Evolutionary conservation across 2,888 invertebrate genomes (phyloP).

Genomic region (Onchidella celtica): DNA sequence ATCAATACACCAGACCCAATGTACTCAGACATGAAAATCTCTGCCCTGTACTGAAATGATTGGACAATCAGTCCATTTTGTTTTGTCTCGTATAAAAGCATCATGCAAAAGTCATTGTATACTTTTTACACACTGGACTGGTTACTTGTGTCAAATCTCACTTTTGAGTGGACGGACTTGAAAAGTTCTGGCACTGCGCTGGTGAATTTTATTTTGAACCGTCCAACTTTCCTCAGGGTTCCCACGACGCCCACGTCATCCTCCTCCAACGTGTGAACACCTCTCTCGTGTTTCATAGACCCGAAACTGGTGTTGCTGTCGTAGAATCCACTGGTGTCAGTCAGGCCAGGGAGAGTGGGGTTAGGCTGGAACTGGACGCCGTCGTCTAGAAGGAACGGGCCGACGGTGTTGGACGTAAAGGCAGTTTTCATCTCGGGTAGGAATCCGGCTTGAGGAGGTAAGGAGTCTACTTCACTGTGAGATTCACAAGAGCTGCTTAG

Average conservation of each 20-base stretch:
- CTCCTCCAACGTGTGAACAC: neutral
- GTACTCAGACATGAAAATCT: no score
- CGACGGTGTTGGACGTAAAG: neutral
- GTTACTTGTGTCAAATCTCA: slow-evolving; percentile 23
- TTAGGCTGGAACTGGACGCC: neutral
- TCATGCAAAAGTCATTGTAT: no score
- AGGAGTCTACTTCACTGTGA: neutral
- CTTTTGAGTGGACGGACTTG: neutral
- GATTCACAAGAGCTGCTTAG: neutral
- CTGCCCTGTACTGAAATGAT: no score
- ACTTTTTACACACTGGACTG: slow-evolving; percentile 1
- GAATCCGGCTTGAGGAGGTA: neutral
- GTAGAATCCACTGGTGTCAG: neutral
- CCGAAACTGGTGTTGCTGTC: slow-evolving; percentile 8
- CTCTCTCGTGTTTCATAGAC: slow-evolving; percentile 17
- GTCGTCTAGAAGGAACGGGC: neutral
- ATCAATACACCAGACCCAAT: no score
- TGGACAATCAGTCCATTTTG: no score
- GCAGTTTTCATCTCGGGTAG: neutral
- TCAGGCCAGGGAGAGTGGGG: slow-evolving; percentile 5
- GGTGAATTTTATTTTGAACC: neutral
- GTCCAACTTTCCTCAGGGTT: neutral
- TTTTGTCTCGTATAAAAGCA: no score
- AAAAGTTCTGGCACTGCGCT: slow-evolving; percentile 12
- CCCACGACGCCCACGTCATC: neutral